phyloP scores from a whole-genome alignment of 2,888 invertebrate species.

The Macrostomum cliftonense region DNA sequence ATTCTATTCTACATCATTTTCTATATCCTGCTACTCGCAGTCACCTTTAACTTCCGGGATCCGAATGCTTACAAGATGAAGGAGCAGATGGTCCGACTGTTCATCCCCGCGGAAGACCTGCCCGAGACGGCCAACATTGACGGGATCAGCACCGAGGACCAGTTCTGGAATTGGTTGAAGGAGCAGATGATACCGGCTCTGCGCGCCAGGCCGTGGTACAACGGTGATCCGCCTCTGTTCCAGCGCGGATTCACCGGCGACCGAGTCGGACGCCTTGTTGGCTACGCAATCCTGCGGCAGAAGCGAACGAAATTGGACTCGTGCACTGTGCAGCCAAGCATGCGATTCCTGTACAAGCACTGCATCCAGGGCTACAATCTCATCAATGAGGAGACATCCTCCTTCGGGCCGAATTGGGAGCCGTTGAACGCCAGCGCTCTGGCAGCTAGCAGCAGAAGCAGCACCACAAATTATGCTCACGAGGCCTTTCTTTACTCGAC shows the following conservation, averaged over 20 bases:
- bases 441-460: no score
- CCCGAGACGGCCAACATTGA: no score
- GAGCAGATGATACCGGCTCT: slow-evolving; percentile 34
- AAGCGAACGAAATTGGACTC: slow-evolving; percentile 23
- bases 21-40: slow-evolving; percentile 38
- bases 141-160: slow-evolving; percentile 22
- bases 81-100: slow-evolving; percentile 26
- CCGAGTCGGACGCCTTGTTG: slow-evolving; percentile 41
- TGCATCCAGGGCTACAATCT: no score
- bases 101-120: background rate
- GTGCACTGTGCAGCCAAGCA: no score
- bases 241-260: slow-evolving; percentile 41
- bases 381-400: no score
- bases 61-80: slow-evolving; percentile 35
- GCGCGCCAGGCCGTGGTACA: slow-evolving; percentile 39
- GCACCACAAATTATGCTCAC: no score
- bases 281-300: slow-evolving; percentile 42
- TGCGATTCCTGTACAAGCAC: no score
- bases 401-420: no score
- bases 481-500: no score
- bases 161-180: slow-evolving; percentile 39
- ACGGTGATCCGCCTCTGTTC: slow-evolving; percentile 38
- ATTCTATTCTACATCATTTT: slow-evolving; percentile 38
- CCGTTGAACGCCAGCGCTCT: no score
- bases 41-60: slow-evolving; percentile 37